phyloP scores from a whole-genome alignment of 2,797 vertebrate species.

The Gymnothorax reevesii region DNA sequence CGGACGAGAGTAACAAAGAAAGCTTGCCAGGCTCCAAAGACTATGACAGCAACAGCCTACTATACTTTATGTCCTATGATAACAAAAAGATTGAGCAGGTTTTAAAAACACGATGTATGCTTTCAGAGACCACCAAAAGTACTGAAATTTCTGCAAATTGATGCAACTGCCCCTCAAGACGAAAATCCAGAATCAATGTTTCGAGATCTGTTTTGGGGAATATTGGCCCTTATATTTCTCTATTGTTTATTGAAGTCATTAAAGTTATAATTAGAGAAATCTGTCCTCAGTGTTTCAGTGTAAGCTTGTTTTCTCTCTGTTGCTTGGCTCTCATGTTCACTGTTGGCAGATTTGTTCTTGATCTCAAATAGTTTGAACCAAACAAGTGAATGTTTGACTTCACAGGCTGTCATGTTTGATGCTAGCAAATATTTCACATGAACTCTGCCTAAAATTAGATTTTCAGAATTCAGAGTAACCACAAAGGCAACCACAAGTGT shows the following conservation, averaged over 20 bases:
- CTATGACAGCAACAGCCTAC: too few relatives aligned
- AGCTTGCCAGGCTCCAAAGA: too few relatives aligned
- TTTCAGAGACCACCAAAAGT: too few relatives aligned
- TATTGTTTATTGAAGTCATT: neutral
- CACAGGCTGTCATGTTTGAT: conserved; percentile 8
- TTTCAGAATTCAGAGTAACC: neutral
- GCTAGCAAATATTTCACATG: neutral
- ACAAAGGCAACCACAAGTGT: neutral
- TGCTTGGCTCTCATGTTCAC: neutral
- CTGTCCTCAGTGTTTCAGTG: neutral
- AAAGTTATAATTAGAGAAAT: neutral
- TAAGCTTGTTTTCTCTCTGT: neutral
- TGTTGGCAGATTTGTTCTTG: conserved; percentile 4
- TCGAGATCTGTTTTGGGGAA: neutral
- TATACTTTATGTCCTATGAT: too few relatives aligned
- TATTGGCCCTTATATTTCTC: neutral
- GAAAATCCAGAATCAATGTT: neutral
- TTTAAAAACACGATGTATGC: too few relatives aligned
- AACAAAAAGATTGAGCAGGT: too few relatives aligned
- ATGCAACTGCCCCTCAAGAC: neutral
- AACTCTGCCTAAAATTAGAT: neutral
- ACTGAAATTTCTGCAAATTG: neutral
- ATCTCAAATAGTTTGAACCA: neutral
- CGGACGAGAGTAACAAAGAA: too few relatives aligned
- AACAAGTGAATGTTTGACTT: neutral